A percentile compares a stretch with the other conserved stretches of the same genome.
Evolutionary conservation across 2,888 invertebrate species (phyloP).

Genomic region (Sussaba pulchella): DNA sequence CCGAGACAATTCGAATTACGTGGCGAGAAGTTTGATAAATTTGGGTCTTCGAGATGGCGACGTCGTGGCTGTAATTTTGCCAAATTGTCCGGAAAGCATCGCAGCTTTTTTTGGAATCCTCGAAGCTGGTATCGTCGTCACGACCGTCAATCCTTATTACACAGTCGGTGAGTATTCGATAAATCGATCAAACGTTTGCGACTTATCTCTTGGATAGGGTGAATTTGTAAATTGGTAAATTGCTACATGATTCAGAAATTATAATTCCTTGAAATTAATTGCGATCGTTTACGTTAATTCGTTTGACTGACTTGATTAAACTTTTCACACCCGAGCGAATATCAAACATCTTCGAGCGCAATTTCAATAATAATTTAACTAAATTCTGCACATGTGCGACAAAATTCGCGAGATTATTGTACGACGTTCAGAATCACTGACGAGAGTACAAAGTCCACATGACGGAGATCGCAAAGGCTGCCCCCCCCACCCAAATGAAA

Average conservation of each 20-base stretch:
- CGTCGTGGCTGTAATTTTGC: constrained; percentile 89
- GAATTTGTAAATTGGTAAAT: no score
- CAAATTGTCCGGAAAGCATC: constrained; percentile 91
- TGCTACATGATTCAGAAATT: no score
- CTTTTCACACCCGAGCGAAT: no score
- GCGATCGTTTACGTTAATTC: no score
- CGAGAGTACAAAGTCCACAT: constrained; percentile 25
- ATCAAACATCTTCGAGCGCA: no score
- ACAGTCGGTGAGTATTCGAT: constrained; percentile 84
- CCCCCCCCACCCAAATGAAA: constrained; percentile 24
- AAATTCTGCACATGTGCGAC: neutral
- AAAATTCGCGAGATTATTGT: neutral
- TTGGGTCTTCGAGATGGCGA: constrained; percentile 89
- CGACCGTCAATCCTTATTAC: constrained; percentile 91
- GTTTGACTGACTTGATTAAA: no score
- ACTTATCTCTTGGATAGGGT: no score
- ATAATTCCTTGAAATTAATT: no score
- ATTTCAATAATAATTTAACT: neutral
- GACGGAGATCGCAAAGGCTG: neutral
- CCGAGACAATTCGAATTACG: constrained; percentile 88
- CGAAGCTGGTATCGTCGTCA: constrained; percentile 89
- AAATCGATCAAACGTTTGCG: neutral
- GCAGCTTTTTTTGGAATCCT: constrained; percentile 88
- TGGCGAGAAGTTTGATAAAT: constrained; percentile 88
- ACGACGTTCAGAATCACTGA: neutral